Conservation (phyloP, 1,140 invertebrate species). For the Campoletis sonorensis region DNA sequence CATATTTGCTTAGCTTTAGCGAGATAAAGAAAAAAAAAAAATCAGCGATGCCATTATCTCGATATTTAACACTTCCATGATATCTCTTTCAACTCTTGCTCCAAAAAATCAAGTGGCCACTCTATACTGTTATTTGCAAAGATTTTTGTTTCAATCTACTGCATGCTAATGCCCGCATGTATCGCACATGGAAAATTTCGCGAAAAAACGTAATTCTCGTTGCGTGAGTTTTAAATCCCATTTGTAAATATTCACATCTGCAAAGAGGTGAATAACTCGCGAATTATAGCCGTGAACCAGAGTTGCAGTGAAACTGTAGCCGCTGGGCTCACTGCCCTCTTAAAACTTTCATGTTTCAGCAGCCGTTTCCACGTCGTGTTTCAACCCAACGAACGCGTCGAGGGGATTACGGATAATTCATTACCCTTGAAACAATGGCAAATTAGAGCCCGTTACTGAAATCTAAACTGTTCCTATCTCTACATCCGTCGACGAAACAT, state of each 20-base stretch:
- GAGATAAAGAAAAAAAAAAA: too few relatives aligned
- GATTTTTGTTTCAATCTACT: neutral
- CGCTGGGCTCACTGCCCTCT: neutral
- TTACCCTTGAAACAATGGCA: conserved; percentile 18
- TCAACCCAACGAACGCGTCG: conserved; percentile 13
- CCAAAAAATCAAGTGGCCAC: neutral
- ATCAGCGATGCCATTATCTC: too few relatives aligned
- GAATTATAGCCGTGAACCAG: conserved; percentile 44
- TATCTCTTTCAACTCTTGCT: neutral
- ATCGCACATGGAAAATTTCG: conserved; percentile 55
- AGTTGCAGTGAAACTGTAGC: neutral
- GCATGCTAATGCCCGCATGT: too few relatives aligned
- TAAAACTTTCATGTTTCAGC: conserved; percentile 33
- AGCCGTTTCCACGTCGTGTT: conserved; percentile 17
- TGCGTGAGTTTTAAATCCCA: conserved; percentile 57
- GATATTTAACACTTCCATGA: neutral
- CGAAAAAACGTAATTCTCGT: conserved; percentile 46
- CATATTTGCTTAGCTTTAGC: too few relatives aligned
- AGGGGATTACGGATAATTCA: conserved; percentile 37
- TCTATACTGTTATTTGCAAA: neutral
- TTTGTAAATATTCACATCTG: conserved; percentile 56
- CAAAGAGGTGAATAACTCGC: conserved; percentile 49
- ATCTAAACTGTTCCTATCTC: conserved; percentile 5
- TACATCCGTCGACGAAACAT: neutral
- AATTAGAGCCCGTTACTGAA: conserved; percentile 25